phyloP scores from a whole-genome alignment of 2,113 vertebrate species.

The Mellivora capensis region DNA sequence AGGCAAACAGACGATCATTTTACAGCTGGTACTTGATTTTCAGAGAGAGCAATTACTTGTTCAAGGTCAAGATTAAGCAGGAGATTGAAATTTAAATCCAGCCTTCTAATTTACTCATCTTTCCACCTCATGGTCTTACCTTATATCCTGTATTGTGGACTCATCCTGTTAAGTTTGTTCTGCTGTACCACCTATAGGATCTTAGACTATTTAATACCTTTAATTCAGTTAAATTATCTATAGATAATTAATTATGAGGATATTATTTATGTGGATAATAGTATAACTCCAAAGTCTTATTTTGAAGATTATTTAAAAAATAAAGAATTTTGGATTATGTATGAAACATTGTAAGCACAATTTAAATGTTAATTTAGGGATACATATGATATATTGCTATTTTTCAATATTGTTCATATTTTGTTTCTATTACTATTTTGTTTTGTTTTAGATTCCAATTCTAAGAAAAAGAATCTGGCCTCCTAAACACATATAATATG shows the following conservation, averaged over 20 bases:
- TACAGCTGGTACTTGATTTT: neutral
- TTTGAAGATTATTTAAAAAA: neutral
- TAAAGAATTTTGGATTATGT: neutral
- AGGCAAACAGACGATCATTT: neutral
- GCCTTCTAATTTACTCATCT: neutral
- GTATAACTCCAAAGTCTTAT: neutral
- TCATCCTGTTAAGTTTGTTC: neutral
- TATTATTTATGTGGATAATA: neutral
- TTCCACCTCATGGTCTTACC: neutral
- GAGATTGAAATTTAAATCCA: neutral
- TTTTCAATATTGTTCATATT: neutral
- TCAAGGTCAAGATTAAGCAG: neutral
- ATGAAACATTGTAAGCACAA: neutral
- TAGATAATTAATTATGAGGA: neutral
- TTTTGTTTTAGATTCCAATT: neutral
- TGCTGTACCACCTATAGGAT: neutral
- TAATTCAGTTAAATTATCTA: neutral
- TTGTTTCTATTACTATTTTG: neutral
- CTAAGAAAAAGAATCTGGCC: neutral
- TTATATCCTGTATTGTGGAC: neutral
- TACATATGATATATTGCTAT: neutral
- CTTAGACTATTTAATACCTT: neutral
- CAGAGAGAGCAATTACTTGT: neutral
- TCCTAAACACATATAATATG: neutral
- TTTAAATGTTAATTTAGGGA: neutral